Evolutionary conservation across 2,797 vertebrate genomes (phyloP), one percentile per base, ranked within the genome.

Genomic region (Fistularia commersonii): DNA sequence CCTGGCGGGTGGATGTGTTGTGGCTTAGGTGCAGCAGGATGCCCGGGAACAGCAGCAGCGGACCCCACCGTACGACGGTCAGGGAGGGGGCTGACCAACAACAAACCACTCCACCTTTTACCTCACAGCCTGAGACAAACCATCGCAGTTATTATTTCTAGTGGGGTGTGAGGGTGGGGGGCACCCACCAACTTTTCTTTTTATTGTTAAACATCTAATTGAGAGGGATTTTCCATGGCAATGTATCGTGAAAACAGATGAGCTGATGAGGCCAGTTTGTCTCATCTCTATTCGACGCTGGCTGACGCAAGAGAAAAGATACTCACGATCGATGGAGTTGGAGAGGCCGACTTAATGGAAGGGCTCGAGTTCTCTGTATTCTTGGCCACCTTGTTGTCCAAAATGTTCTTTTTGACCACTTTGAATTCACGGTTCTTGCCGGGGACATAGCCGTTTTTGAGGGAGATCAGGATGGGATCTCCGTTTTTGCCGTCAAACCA

Each of bases 401-500:
- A 85, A 73, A 94, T 82, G 87, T 96, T 98, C 90, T 96, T 98
- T 91, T 93, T 98, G 62, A 97, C 90, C 81, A 98, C 94, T 76
- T 94, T 94, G 74, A 98, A 89, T 31, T 99, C 97, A 11, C 95
- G 89, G 82, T 92, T 94, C 80, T 98, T 98, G 82, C 85, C 87
- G 0, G 94, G 93, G 53, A 96, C 91, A 45, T 97, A 98, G 15
- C 94, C 96, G 0, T 96, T 90, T 81, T 95, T 98, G 55, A 99
- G 86, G 57, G 97, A 99, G 83, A 99, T 95, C 58, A 94, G 92
- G 49, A 97, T 76, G 0, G 95, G 97, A 1, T 98, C 93, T 0
- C 94, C 95, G 0, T 95, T 93, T 82, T 94, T 95, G 13, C 96
- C 96, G 0, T 96, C 95, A 32, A 96, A 94, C 97, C 97, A 99